Base-by-base conservation (phyloP, 2,888 invertebrate species). In the Pollenia labialis region DNA sequence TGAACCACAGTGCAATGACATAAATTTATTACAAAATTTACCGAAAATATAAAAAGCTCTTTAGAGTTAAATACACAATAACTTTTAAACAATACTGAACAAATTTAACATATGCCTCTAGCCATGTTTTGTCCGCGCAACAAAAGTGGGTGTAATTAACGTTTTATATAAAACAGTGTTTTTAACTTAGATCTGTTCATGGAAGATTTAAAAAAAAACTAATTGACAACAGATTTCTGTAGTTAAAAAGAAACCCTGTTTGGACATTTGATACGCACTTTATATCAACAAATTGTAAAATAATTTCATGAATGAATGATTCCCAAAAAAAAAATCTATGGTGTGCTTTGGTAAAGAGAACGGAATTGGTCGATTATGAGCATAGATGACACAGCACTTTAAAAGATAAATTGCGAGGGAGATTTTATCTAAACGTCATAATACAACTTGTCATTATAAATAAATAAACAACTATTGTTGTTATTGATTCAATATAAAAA, bases 371-470 rank as follows among this genome's bases (percentile, higher is more conserved):
- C 14, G 14, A 11, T 23, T 23, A 32, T 46, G 9, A 23, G 23
- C 9, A 46, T 66, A 23, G n/a, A 68, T 48, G 66, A 48, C 48
- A 68, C 8, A 32, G n/a, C 66, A 48, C 8, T 32, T 68, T 14
- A 9, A 14, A 6, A 9, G 14, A 48, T 68, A 23, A 68, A 68
- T 23, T 14, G 48, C 48, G 32, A 32, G n/a, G 48, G 48, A 48
- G 48, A 50, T 68, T 32, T 68, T n/a, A 14, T 48, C 23, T 23
- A 68, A 68, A 68, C 48, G 2, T n/a, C 66, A 68, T 48, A 18
- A 68, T 68, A 48, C 48, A 46, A 62, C 71, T 71, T 80, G 71
- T 71, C 69, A 56, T 54, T 42, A 23, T 23, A 23, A 2, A 23
- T 23, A 23, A 23, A 23, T 23, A 3, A 2, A 23, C 23, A 23